These are phyloP conservation scores for Disparrhopalites patrizii DNA, from an alignment of 2,888 invertebrate genomes.

Conservation along the genomic window DNA sequence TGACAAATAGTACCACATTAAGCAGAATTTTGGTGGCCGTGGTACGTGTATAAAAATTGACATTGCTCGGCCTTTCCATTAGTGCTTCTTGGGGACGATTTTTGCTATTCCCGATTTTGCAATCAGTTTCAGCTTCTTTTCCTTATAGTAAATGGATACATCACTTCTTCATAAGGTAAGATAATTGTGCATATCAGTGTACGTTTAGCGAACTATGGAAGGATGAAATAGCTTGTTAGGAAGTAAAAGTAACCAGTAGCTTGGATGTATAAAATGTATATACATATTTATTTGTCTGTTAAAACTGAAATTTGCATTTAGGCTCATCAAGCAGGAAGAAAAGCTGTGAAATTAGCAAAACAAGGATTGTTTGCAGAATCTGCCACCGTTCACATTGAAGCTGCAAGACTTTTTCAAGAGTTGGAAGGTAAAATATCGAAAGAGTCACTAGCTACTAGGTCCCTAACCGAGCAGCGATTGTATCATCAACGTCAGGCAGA, in stretches of 20 bases:
- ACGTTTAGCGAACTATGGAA: background rate
- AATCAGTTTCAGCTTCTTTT: too few relatives aligned
- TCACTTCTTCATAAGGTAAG: background rate
- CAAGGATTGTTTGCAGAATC: slow-evolving; percentile 42
- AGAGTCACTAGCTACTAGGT: slow-evolving; percentile 38
- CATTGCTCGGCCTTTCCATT: too few relatives aligned
- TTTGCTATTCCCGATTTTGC: too few relatives aligned
- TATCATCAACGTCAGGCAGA: slow-evolving; percentile 45
- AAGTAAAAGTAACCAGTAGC: too few relatives aligned
- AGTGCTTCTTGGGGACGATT: too few relatives aligned
- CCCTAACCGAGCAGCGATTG: slow-evolving; percentile 39
- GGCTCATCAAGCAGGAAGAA: slow-evolving; percentile 44
- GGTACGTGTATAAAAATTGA: too few relatives aligned
- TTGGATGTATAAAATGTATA: too few relatives aligned
- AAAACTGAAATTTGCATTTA: slow-evolving; percentile 17
- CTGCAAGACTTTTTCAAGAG: slow-evolving; percentile 36
- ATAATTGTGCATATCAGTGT: background rate
- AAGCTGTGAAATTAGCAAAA: slow-evolving; percentile 38
- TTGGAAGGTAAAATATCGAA: slow-evolving; percentile 3
- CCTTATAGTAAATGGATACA: background rate
- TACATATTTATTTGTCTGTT: too few relatives aligned
- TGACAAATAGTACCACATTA: too few relatives aligned
- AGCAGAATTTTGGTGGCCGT: too few relatives aligned
- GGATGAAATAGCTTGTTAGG: background rate
- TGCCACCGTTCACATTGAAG: slow-evolving; percentile 35